A percentile compares a stretch with the other conserved stretches of the same genome.
Evolutionary conservation across 2,888 invertebrate genomes (phyloP).

Genomic region (Camponotus fellah): DNA sequence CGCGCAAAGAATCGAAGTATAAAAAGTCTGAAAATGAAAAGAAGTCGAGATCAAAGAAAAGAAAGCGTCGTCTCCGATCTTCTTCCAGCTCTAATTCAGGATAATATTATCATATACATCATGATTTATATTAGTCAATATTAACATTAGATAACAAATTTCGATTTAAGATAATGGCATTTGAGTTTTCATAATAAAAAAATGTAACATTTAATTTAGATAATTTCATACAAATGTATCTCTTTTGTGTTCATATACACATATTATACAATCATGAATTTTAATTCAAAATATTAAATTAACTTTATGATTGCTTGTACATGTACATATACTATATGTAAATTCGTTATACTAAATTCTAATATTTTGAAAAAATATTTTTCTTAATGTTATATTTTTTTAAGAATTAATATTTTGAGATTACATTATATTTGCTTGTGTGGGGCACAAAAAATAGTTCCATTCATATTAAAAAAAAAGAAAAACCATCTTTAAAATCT

Average conservation of each 20-base stretch:
- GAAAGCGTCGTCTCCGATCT: constrained; percentile 60
- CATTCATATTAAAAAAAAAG: not conserved
- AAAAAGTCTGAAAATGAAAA: constrained; percentile 76
- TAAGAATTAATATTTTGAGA: not conserved
- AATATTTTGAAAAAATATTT: constrained; percentile 24
- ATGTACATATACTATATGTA: not conserved
- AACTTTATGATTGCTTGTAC: not conserved
- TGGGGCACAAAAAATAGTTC: not conserved
- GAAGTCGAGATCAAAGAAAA: constrained; percentile 74
- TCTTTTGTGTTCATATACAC: not conserved
- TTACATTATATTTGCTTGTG: constrained; percentile 4
- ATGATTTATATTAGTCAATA: constrained; percentile 21
- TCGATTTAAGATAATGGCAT: constrained; percentile 16
- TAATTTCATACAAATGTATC: constrained; percentile 12
- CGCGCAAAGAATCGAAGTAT: constrained; percentile 73
- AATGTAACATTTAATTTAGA: constrained; percentile 1
- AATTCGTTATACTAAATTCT: not conserved
- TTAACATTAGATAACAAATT: constrained; percentile 21
- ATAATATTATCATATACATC: constrained; percentile 39
- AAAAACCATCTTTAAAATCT: not conserved
- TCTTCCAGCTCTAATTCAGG: constrained; percentile 62
- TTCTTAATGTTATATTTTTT: constrained; percentile 19
- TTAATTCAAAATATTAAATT: not conserved
- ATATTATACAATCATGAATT: constrained; percentile 5
- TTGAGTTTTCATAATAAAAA: not conserved